These are phyloP conservation scores for Corvus moneduloides DNA, from an alignment of 2,113 vertebrate species.

Conservation along the genomic window DNA sequence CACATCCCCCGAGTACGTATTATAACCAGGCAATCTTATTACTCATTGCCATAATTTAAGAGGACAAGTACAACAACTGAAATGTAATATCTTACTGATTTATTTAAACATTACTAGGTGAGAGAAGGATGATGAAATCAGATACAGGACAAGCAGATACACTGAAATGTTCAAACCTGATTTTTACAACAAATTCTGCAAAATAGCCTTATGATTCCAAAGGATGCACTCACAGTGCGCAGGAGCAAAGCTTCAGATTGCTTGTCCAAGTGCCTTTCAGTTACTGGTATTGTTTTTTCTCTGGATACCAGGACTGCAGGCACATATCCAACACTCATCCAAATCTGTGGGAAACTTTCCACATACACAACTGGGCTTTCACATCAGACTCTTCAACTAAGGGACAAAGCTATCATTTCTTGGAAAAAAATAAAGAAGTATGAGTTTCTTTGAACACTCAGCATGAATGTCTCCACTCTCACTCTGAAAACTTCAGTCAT, in stretches of 20 bases:
- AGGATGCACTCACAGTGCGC: neutral
- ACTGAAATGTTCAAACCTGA: neutral
- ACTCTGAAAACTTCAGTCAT: neutral
- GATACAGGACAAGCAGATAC: neutral
- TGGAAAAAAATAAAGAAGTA: neutral
- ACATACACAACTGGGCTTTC: neutral
- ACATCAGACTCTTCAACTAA: neutral
- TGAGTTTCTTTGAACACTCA: neutral
- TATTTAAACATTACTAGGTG: neutral
- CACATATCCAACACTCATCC: neutral
- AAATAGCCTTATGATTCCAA: neutral
- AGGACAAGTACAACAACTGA: neutral
- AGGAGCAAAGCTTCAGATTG: neutral
- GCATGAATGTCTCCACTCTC: neutral
- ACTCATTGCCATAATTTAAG: neutral
- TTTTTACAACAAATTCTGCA: neutral
- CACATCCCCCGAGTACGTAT: accelerated
- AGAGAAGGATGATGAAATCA: neutral
- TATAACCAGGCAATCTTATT: neutral
- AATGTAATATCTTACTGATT: neutral
- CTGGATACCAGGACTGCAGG: neutral
- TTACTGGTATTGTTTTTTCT: neutral
- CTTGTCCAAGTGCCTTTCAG: neutral
- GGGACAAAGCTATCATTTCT: neutral
- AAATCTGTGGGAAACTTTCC: neutral